Conservation (phyloP, 2,797 vertebrate species). For the Crotalus adamanteus region DNA sequence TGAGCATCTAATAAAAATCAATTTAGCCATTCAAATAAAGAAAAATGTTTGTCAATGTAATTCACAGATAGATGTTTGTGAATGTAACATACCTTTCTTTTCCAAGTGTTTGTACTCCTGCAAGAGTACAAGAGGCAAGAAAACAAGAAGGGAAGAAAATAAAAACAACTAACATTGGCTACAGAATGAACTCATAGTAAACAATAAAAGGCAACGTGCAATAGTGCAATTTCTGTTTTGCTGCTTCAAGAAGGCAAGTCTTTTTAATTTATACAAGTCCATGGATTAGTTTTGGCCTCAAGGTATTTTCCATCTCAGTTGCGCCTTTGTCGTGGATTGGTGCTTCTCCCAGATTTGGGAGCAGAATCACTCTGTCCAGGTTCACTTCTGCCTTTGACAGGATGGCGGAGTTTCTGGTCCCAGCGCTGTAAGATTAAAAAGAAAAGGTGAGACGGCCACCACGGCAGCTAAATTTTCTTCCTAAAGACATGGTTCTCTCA, state of each 20-base stretch:
- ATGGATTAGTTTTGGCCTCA: conserved; percentile 1
- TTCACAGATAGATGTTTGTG: conserved; percentile 49
- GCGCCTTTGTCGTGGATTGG: conserved; percentile 63
- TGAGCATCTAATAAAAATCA: conserved; percentile 32
- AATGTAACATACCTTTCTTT: conserved; percentile 70
- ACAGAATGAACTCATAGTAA: conserved; percentile 75
- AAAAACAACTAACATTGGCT: conserved; percentile 81
- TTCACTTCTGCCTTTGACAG: conserved; percentile 70
- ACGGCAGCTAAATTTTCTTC: rapidly evolving
- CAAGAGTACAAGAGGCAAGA: conserved; percentile 47
- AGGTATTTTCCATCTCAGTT: conserved; percentile 59
- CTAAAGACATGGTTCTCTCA: not conserved
- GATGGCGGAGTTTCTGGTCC: conserved; percentile 77
- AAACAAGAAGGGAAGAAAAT: conserved; percentile 66
- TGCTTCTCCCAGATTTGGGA: conserved; percentile 57
- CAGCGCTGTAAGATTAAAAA: conserved; percentile 74
- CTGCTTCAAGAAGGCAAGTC: conserved; percentile 71
- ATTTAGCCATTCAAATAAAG: conserved; percentile 10
- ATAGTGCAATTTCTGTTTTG: conserved; percentile 93
- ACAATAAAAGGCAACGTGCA: conserved; percentile 83
- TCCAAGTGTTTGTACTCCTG: conserved; percentile 71
- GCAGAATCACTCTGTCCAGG: conserved; percentile 50
- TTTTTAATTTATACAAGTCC: conserved; percentile 67
- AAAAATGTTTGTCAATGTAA: conserved; percentile 40
- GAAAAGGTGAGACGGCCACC: not conserved